These are phyloP conservation scores for Rhaphigaster nebulosa DNA, from an alignment of 2,888 invertebrate genomes.

Conservation along the genomic window DNA sequence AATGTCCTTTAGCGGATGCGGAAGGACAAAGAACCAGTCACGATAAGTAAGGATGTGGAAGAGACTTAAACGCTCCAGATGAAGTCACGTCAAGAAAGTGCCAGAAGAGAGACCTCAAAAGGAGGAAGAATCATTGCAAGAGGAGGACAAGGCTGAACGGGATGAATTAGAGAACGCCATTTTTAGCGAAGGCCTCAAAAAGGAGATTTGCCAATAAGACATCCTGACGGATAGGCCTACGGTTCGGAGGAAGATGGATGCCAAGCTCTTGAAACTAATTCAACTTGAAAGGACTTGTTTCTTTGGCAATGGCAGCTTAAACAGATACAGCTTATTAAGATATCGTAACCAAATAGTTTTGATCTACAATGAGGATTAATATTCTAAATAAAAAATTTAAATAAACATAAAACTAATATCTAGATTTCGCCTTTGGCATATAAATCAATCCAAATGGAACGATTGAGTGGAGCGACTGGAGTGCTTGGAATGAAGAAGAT, in stretches of 20 bases:
- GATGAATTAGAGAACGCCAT: background rate
- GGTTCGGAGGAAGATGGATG: background rate
- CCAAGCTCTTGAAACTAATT: background rate
- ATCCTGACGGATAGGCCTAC: background rate
- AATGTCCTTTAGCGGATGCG: background rate
- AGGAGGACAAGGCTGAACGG: background rate
- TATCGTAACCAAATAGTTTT: background rate
- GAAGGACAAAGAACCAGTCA: background rate
- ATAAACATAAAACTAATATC: too few species aligned
- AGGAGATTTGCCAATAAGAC: constrained; percentile 3
- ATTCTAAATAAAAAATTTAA: too few species aligned
- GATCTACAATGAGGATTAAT: too few species aligned
- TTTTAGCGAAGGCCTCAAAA: background rate
- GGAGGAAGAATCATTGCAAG: background rate
- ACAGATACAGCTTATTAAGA: background rate
- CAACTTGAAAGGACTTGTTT: background rate
- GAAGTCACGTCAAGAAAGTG: background rate
- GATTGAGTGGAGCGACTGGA: too few species aligned
- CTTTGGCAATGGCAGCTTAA: background rate
- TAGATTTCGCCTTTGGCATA: too few species aligned
- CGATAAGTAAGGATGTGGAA: background rate
- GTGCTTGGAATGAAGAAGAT: too few species aligned
- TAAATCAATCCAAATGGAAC: too few species aligned
- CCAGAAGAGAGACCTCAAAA: background rate
- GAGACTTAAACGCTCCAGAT: constrained; percentile 22